Base-by-base conservation (phyloP, 2,113 vertebrate species). In the Microcebus lehilahytsara region DNA sequence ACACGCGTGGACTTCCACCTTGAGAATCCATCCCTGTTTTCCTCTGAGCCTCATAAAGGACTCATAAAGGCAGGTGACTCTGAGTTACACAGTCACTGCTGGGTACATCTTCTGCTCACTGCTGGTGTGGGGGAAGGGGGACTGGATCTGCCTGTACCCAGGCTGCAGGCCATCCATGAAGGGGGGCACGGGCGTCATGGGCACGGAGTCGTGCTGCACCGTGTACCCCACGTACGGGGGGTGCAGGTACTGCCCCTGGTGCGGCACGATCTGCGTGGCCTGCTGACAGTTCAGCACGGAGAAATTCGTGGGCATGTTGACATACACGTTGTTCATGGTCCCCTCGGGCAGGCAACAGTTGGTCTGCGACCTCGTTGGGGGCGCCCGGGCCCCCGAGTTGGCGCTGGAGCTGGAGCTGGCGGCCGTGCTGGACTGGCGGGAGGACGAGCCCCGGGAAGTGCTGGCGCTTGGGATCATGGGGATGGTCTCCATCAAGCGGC, bases 221-320 rank as follows among this genome's bases (percentile, higher is more conserved):
- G 99, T 98, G 1, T 99, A 99, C 77, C 99, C 99, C 66, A 99
- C 99, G 3, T 99, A 99, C 74, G 99, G 99, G 1, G 99, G 99
- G 94, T 99, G 99, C 90, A 99, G 98, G 97, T 99, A 99, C 98
- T 99, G 99, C 20, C 99, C 99, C 97, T 99, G 99, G 96, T 99
- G 99, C 0, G 99, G 99, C 98, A 99, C 99, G 2, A 99, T 99
- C 93, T 99, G 99, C 1, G 99, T 99, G 81, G 99, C 99, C 98
- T 99, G 99, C 98, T 99, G 99, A 98, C 99, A 99, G 99, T 99
- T 99, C 96, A 99, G 99, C 93, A 99, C 99, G 0, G 99, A 99
- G 98, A 99, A 99, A 98, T 99, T 99, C 0, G 99, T 99, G 30
- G 99, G 99, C 99, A 99, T 99, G 98, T 99, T 99, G 97, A 99